Evolutionary conservation across 1,140 invertebrate genomes (phyloP).

Genomic region (Lineus longissimus): DNA sequence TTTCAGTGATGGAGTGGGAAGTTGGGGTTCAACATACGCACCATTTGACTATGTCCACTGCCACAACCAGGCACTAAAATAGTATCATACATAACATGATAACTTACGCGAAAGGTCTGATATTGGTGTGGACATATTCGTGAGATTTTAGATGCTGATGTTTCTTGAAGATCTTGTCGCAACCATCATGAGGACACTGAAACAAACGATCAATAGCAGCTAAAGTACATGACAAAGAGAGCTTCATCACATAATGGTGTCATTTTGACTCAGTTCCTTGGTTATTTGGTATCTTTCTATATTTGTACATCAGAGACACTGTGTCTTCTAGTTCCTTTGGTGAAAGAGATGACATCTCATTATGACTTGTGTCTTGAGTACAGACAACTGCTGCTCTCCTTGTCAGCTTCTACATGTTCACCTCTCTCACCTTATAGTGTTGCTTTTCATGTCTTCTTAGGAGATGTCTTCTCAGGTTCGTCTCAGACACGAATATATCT

Average conservation of each 20-base stretch:
- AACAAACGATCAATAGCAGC: slow-evolving; percentile 1
- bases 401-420: neutral
- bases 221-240: neutral
- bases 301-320: no score
- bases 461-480: slow-evolving; percentile 18
- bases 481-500: slow-evolving; percentile 11
- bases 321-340: no score
- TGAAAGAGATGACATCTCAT: no score
- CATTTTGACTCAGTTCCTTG: no score
- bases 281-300: no score
- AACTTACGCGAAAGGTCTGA: slow-evolving; percentile 18
- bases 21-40: no score
- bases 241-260: neutral
- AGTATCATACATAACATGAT: neutral
- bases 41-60: no score
- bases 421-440: slow-evolving; percentile 4
- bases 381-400: no score
- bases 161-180: slow-evolving; percentile 23
- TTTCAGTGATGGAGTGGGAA: no score
- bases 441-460: slow-evolving; percentile 12
- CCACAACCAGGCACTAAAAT: no score
- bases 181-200: slow-evolving; percentile 20
- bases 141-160: slow-evolving; percentile 23
- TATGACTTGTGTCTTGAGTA: no score
- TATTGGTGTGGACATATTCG: slow-evolving; percentile 19